Conservation (phyloP, 2,797 vertebrate genomes). For the Odontamblyopus rebecca region DNA sequence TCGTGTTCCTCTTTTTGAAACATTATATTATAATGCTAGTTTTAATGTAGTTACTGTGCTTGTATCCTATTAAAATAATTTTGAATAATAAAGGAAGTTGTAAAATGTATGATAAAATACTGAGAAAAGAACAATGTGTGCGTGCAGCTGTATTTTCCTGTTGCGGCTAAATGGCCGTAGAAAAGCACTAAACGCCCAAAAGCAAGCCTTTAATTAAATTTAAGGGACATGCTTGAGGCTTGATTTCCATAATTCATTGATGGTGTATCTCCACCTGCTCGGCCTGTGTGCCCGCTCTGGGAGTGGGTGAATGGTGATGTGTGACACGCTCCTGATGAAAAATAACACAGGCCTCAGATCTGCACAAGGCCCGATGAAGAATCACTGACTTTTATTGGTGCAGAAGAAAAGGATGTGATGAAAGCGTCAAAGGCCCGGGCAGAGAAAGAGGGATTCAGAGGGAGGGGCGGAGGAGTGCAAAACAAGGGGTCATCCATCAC, state of each 20-base stretch:
- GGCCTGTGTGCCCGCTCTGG: slow-evolving; percentile 64
- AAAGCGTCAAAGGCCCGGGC: slow-evolving; percentile 79
- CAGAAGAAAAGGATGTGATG: slow-evolving; percentile 78
- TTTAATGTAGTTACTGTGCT: background rate
- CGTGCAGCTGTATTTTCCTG: slow-evolving; percentile 36
- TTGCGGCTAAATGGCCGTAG: slow-evolving; percentile 29
- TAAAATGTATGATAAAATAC: background rate
- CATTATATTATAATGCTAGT: background rate
- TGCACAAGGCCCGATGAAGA: slow-evolving; percentile 78
- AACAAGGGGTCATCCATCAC: slow-evolving; percentile 88
- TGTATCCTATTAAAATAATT: slow-evolving; percentile 1
- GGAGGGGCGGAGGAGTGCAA: slow-evolving; percentile 83
- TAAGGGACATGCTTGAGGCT: slow-evolving; percentile 65
- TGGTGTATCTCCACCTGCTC: slow-evolving; percentile 74
- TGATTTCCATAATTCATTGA: slow-evolving; percentile 77
- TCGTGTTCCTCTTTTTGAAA: background rate
- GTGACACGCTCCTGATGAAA: slow-evolving; percentile 79
- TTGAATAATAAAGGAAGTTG: background rate
- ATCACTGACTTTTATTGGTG: slow-evolving; percentile 85
- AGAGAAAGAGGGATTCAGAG: slow-evolving; percentile 83
- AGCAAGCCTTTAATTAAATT: slow-evolving; percentile 66
- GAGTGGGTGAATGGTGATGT: slow-evolving; percentile 76
- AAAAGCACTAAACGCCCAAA: slow-evolving; percentile 51
- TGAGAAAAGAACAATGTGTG: background rate
- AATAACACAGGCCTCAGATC: slow-evolving; percentile 76